Conservation (phyloP, 2,888 invertebrate genomes). For the Drosophila mimica region DNA sequence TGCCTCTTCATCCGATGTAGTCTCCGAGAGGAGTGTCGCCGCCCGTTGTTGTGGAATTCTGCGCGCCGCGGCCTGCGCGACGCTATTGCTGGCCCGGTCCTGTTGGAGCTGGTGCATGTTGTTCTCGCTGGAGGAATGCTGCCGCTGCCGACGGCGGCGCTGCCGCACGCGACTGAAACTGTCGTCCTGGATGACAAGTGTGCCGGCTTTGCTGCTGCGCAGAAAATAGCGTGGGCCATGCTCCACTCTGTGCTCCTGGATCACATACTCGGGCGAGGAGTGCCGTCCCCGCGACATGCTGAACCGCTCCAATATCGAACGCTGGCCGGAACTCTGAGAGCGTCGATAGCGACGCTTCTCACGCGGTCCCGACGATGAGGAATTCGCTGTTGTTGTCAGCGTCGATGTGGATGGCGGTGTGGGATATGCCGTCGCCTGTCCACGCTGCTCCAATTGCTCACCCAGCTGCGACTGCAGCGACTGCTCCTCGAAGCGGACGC, state of each 20-base stretch:
- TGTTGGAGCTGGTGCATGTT: slow-evolving; percentile 23
- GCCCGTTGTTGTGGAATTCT: slow-evolving; percentile 29
- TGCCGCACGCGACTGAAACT: slow-evolving; percentile 82
- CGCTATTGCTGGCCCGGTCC: slow-evolving; percentile 14
- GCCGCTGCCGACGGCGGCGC: slow-evolving; percentile 76
- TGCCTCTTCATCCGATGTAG: slow-evolving; percentile 56
- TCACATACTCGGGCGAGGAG: slow-evolving; percentile 82
- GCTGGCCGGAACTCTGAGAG: slow-evolving; percentile 74
- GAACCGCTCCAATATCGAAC: slow-evolving; percentile 83
- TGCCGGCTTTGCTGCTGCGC: slow-evolving; percentile 86
- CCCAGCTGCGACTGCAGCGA: slow-evolving; percentile 7
- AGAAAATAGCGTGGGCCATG: slow-evolving; percentile 84
- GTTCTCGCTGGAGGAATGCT: slow-evolving; percentile 75
- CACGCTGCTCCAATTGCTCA: neutral
- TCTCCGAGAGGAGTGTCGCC: slow-evolving; percentile 9
- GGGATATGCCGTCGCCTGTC: slow-evolving; percentile 44
- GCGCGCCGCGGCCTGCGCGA: slow-evolving; percentile 48
- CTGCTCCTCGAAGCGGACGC: slow-evolving; percentile 78
- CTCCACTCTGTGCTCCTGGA: slow-evolving; percentile 59
- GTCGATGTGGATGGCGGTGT: slow-evolving; percentile 76
- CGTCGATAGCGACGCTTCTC: slow-evolving; percentile 83
- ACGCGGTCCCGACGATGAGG: slow-evolving; percentile 76
- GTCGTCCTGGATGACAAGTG: slow-evolving; percentile 86
- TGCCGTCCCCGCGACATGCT: slow-evolving; percentile 82
- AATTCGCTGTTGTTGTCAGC: slow-evolving; percentile 67